Base-by-base conservation (phyloP, 92 coral and sea anemone genomes). In the Porites rus region DNA sequence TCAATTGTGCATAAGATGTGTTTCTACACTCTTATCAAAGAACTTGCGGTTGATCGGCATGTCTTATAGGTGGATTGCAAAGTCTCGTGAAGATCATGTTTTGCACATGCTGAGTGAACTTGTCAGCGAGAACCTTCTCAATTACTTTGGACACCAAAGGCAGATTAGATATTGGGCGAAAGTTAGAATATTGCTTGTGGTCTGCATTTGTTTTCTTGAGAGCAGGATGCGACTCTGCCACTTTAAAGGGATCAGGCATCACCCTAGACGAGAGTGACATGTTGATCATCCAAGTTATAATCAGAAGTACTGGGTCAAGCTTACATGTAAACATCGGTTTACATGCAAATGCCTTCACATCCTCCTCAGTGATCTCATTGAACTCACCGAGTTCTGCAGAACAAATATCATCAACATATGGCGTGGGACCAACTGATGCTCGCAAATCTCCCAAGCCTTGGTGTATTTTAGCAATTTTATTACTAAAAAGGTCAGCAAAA, bases 51-150 rank as follows among this genome's bases (percentile, higher is more conserved):
- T 51, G 88, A 69, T 75, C 75, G 92, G 11, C 28, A 59, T 24
- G 46, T 11, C 38, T 83, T 75, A 60, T 75, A 88, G 24, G 92
- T 84, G 12, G 92, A 75, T 58, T 75, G 92, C 28, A 83, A 83
- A 16, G 22, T 2, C 59, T 84, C 78, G 43, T 83, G 76, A 18
- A 25, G 56, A 16, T 71, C 54, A 28, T 43, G 52, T 8, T 38
- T 6, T 11, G 8, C 10, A 73, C 28, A 46, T 73, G 77, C 17
- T 16, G 1, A 10, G 60, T 73, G 2, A 73, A 2, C 10, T 73
- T 60, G 58, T 51, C 77, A 73, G 17, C 77, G 16, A 25, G 24
- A 51, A 62, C 62, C 18, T 73, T 73, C 51, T 51, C 77, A 46
- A 73, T 17, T 18, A 73, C 22, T 20, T 71, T 24, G 19, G 46